Evolutionary conservation across 53 echinoderm and acorn worm species (phyloP), one percentile per base, ranked within the genome.

Genomic region (Luidia sarsii): DNA sequence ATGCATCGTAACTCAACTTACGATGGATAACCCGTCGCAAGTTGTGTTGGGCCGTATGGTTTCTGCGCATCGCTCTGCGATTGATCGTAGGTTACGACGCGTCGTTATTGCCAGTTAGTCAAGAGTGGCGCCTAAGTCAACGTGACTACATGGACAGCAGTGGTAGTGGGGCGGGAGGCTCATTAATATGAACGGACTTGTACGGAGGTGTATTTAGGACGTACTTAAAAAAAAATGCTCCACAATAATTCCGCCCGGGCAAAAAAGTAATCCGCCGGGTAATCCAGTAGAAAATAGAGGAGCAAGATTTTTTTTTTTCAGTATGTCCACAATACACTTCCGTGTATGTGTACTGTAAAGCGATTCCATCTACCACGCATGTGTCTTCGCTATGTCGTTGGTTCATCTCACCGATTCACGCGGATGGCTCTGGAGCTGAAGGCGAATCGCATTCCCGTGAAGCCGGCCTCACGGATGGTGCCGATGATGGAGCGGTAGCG

Each of bases 361-460:
- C 11, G 4, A 21, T 53, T 53, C 21, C 21, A 4, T 18, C 7
- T 53, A 18, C 4, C 16, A 16, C 4, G 9, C 4, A 5, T 60
- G 31, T 2, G 5, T 7, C 4, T 4, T 15, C 7, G 21, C 15
- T 18, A 18, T 18, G 20, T 16, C 11, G 18, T 5, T 18, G 11
- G 53, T 9, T 18, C 16, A 16, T 5, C 65, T 80, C 71, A 89
- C 89, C 30, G 45, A 80, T 89, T 85, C 9, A 89, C 34, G 16
- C 63, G 38, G 4, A 85, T 69, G 3, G 90, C 50, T 61, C 70
- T 71, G 85, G 85, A 90, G 54, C 85, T 90, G 63, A 85, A 90
- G 0, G 90, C 90, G 2, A 93, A 23, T 29, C 60, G 86, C 9
- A 93, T 19, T 31, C 83, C 87, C 18, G 86, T 30, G 8, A 67